A percentile compares a stretch with the other conserved stretches of the same genome.
Evolutionary conservation across 2,113 vertebrate genomes (phyloP).

Genomic region (Neotoma lepida): DNA sequence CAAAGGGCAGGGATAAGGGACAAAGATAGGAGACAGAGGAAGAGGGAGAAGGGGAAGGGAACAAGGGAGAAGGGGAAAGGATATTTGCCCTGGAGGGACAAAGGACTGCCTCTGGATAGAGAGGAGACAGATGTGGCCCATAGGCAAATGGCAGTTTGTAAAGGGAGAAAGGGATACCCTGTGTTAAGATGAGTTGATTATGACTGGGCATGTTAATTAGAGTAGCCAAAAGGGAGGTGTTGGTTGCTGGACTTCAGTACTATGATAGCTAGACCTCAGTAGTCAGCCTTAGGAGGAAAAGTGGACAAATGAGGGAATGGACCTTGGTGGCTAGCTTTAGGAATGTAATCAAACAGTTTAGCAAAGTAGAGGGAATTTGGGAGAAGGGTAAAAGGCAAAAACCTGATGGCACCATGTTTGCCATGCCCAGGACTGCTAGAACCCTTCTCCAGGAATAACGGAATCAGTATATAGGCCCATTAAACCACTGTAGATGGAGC

Average conservation of each 20-base stretch:
- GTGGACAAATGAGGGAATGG: not conserved
- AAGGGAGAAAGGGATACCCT: not conserved
- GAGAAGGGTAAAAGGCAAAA: not conserved
- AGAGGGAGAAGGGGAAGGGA: not conserved
- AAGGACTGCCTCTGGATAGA: not conserved
- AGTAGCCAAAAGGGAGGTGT: not conserved
- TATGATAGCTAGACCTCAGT: not conserved
- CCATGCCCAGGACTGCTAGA: not conserved
- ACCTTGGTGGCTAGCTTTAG: not conserved
- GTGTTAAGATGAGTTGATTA: not conserved
- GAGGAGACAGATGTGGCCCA: not conserved
- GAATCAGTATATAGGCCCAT: not conserved
- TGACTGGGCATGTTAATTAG: not conserved
- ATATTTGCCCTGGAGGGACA: not conserved
- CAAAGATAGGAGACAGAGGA: not conserved
- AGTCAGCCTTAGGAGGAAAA: not conserved
- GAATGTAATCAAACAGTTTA: not conserved
- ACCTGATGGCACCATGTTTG: not conserved
- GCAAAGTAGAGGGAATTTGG: not conserved
- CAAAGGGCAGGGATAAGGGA: not conserved
- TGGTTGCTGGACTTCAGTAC: too few relatives aligned
- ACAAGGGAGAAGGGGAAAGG: not conserved
- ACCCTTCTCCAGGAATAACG: not conserved
- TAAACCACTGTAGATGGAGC: not conserved
- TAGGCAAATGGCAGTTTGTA: not conserved